A percentile compares a stretch with the other conserved stretches of the same genome.
Conservation (phyloP, 92 coral and sea anemone genomes). For the Virgularia gustaviana region DNA sequence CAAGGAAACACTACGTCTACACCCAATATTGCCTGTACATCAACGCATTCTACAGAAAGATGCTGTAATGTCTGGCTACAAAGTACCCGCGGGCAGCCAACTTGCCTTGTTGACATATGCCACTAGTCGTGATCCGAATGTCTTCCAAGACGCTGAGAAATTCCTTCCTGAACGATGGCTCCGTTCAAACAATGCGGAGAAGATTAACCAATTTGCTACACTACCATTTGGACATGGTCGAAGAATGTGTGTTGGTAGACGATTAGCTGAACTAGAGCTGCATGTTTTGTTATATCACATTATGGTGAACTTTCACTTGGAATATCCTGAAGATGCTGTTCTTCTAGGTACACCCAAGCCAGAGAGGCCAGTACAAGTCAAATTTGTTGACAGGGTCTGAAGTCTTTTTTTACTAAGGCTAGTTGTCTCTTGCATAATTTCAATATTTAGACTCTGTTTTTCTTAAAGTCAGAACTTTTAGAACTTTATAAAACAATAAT, state of each 20-base stretch:
- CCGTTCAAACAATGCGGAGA: too few relatives aligned
- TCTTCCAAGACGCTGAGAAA: slow-evolving; percentile 47
- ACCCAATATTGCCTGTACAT: slow-evolving; percentile 41
- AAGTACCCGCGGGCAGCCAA: slow-evolving; percentile 57
- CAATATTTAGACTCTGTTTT: too few relatives aligned
- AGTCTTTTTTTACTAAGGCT: too few relatives aligned
- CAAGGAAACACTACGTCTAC: slow-evolving; percentile 68
- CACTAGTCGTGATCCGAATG: slow-evolving; percentile 50
- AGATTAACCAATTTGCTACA: slow-evolving; percentile 61
- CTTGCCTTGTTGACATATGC: slow-evolving; percentile 3
- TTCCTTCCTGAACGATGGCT: slow-evolving; percentile 72
- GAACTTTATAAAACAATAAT: too few relatives aligned
- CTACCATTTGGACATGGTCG: slow-evolving; percentile 72
- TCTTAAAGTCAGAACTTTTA: too few relatives aligned
- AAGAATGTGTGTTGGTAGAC: slow-evolving; percentile 70
- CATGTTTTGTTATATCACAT: slow-evolving; percentile 51
- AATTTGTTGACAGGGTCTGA: slow-evolving; percentile 62
- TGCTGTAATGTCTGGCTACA: slow-evolving; percentile 53
- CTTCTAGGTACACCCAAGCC: slow-evolving; percentile 49
- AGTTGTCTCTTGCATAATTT: too few relatives aligned
- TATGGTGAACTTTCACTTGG: slow-evolving; percentile 47
- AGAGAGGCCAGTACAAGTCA: slow-evolving; percentile 56
- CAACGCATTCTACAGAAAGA: slow-evolving; percentile 41
- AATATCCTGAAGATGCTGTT: slow-evolving; percentile 51
- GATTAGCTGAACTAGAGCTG: slow-evolving; percentile 64